These are phyloP conservation scores for Acleris literana DNA, from an alignment of 2,888 invertebrate species.

Conservation along the genomic window DNA sequence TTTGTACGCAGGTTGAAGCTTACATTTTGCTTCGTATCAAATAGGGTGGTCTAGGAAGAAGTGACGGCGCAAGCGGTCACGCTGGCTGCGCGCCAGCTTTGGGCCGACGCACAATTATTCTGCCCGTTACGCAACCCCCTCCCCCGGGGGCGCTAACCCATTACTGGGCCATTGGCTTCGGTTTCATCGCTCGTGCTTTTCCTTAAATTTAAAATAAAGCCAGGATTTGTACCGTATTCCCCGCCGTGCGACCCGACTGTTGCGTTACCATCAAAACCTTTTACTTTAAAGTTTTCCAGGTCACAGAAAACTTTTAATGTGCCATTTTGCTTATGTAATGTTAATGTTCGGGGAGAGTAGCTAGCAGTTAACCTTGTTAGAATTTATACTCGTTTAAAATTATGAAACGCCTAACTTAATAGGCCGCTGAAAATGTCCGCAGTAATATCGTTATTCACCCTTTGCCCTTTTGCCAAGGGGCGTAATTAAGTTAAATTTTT, in stretches of 20 bases:
- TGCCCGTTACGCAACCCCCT: slow-evolving; percentile 39
- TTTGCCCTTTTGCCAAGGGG: slow-evolving; percentile 4
- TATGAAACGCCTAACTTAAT: no score
- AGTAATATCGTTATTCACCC: slow-evolving; percentile 10
- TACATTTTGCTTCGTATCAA: neutral
- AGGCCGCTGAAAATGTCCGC: neutral
- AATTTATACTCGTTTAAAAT: neutral
- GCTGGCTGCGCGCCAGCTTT: slow-evolving; percentile 24
- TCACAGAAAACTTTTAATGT: slow-evolving; percentile 12
- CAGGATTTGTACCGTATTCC: slow-evolving; percentile 20
- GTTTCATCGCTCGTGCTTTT: slow-evolving; percentile 46
- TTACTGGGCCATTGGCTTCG: slow-evolving; percentile 50
- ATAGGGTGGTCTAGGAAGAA: slow-evolving; percentile 11
- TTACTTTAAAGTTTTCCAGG: slow-evolving; percentile 22
- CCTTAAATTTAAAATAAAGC: slow-evolving; percentile 42
- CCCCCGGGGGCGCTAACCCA: slow-evolving; percentile 43
- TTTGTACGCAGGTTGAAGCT: slow-evolving; percentile 13
- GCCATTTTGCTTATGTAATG: slow-evolving; percentile 5
- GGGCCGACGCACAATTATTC: slow-evolving; percentile 33
- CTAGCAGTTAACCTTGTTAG: neutral
- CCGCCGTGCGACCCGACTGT: slow-evolving; percentile 9
- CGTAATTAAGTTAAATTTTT: slow-evolving; percentile 13
- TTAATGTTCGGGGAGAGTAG: neutral
- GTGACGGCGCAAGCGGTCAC: neutral
- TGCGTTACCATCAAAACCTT: slow-evolving; percentile 17